Conservation (phyloP, 2,113 vertebrate genomes). For the Prunella fulvescens region DNA sequence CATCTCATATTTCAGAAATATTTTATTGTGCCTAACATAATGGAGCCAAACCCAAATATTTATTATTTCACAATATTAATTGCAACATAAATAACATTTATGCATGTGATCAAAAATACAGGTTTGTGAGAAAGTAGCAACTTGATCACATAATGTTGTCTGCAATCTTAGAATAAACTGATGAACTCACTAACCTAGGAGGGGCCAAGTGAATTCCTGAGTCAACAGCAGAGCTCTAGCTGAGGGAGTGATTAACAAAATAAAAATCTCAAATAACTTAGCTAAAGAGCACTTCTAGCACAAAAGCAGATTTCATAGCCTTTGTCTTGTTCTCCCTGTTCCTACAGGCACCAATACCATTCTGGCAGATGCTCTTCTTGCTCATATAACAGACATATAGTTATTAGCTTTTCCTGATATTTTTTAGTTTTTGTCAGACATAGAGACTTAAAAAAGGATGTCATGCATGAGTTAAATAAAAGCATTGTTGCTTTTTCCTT, state of each 20-base stretch:
- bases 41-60: neutral
- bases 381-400: neutral
- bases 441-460: neutral
- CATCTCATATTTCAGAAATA: neutral
- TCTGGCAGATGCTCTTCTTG: neutral
- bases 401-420: neutral
- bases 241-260: neutral
- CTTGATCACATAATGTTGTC: neutral
- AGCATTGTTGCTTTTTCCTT: neutral
- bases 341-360: neutral
- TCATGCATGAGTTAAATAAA: neutral
- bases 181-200: neutral
- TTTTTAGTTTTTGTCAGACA: neutral
- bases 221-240: neutral
- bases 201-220: neutral
- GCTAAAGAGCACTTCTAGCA: neutral
- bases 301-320: neutral
- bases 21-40: neutral
- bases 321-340: neutral
- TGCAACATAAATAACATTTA: neutral
- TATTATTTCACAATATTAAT: neutral
- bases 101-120: neutral
- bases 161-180: neutral
- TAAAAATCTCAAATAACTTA: neutral
- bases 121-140: neutral